Evolutionary conservation across 1,140 invertebrate species (phyloP).

Genomic region (Chelonus insularis): DNA sequence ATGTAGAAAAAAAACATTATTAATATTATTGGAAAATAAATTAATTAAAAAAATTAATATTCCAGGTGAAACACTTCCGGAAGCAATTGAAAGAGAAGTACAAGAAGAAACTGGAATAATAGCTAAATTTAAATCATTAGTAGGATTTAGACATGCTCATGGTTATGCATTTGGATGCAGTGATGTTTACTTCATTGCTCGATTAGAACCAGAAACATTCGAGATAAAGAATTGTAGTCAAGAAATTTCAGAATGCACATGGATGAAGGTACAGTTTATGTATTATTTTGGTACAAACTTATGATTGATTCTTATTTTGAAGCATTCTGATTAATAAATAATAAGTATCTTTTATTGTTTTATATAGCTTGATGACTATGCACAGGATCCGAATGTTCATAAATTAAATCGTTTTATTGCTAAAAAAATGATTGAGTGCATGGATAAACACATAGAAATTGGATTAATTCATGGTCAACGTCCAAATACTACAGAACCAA

Average conservation of each 20-base stretch:
- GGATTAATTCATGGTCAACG: constrained; percentile 43
- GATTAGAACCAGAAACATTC: constrained; percentile 68
- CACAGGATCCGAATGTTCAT: constrained; percentile 72
- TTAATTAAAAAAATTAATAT: no score
- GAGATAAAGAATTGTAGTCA: constrained; percentile 70
- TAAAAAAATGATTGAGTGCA: constrained; percentile 67
- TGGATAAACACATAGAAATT: constrained; percentile 64
- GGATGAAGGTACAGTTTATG: constrained; percentile 70
- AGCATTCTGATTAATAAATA: no score
- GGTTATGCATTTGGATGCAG: constrained; percentile 76
- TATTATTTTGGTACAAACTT: no score
- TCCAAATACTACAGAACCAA: constrained; percentile 44
- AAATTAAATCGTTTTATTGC: constrained; percentile 73
- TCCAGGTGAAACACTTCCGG: constrained; percentile 79
- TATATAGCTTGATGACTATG: constrained; percentile 72
- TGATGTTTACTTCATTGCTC: constrained; percentile 81
- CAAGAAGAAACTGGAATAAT: constrained; percentile 86
- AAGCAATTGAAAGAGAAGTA: constrained; percentile 82
- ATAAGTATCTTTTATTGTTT: constrained; percentile 12
- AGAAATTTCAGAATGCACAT: constrained; percentile 76
- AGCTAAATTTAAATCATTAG: constrained; percentile 73
- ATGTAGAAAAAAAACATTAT: no score
- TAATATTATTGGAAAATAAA: no score
- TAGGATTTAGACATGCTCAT: constrained; percentile 78
- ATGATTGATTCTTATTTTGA: no score